Evolutionary conservation across 2,888 invertebrate species (phyloP), one percentile per base, ranked within the genome.

Genomic region (Seira musarum): DNA sequence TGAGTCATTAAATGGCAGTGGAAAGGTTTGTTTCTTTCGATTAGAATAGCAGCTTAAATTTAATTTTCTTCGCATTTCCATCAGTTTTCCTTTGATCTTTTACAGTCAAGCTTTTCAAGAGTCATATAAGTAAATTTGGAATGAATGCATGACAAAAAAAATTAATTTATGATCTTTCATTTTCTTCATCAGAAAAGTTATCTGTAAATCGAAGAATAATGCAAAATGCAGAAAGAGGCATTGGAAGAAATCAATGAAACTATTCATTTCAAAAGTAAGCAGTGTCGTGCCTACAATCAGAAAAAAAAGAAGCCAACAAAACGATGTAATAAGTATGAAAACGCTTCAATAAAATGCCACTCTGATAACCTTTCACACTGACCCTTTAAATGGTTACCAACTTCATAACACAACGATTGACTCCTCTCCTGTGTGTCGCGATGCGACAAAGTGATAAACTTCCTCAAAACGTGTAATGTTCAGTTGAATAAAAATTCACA

Each of bases 311-410:
- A 74, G 76, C 65, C 65, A 73, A 30, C 30, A 66, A 74, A 80
- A 80, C 64, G 70, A 74, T 74, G 80, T 80, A 80, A 74, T 80
- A 80, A 70, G 80, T 75, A 80, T 25, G 40, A 69, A 80, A 74
- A 67, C 49, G 64, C 35, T 67, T 71, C 64, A 22, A 74, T 72
- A 68, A 81, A 76, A 67, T 71, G 72, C 66, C 40, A 65, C 57
- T 24, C 66, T 53, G 83, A 83, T 83, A 83, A 83, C 83, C 83
- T 81, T 78, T 71, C 67, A 80, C 74, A 81, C 57, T 83, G 83
- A 83, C 80, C 83, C 81, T 80, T 82, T 82, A 80, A 82, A 82
- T 80, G 72, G 76, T 77, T 80, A 73, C 77, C 77, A 74, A 72
- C 71, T 82, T 82, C 72, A 76, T 76, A 76, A 80, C 80, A 76